A percentile compares a stretch with the other conserved stretches of the same genome.
These are phyloP conservation scores for Caracal caracal DNA, from an alignment of 2,113 vertebrate species.

Conservation along the genomic window DNA sequence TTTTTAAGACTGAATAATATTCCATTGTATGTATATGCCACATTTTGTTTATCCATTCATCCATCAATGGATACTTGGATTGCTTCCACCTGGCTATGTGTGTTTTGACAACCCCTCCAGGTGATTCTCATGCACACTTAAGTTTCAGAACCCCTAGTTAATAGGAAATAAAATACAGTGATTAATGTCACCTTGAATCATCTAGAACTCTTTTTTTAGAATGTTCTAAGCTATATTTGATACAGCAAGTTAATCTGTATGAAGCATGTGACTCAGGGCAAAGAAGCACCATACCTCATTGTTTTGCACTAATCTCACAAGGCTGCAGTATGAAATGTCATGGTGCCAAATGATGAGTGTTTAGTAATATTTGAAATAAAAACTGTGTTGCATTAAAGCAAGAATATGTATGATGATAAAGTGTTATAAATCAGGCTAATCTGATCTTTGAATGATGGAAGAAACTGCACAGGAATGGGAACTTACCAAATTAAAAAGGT, in stretches of 20 bases:
- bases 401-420: neutral
- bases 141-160: neutral
- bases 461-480: neutral
- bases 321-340: neutral
- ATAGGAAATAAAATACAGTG: neutral
- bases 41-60: neutral
- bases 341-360: neutral
- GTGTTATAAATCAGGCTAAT: neutral
- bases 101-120: neutral
- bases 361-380: constrained; percentile 15
- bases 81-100: neutral
- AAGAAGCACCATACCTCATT: neutral
- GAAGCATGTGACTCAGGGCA: neutral
- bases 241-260: neutral
- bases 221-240: neutral
- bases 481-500: neutral
- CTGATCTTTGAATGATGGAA: neutral
- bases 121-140: neutral
- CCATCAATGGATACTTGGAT: neutral
- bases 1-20: neutral
- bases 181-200: neutral
- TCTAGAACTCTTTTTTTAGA: constrained; percentile 29
- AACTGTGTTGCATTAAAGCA: neutral
- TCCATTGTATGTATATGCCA: neutral
- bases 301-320: neutral